These are phyloP conservation scores for Gymnarchus niloticus DNA, from an alignment of 2,113 vertebrate genomes.

Conservation along the genomic window DNA sequence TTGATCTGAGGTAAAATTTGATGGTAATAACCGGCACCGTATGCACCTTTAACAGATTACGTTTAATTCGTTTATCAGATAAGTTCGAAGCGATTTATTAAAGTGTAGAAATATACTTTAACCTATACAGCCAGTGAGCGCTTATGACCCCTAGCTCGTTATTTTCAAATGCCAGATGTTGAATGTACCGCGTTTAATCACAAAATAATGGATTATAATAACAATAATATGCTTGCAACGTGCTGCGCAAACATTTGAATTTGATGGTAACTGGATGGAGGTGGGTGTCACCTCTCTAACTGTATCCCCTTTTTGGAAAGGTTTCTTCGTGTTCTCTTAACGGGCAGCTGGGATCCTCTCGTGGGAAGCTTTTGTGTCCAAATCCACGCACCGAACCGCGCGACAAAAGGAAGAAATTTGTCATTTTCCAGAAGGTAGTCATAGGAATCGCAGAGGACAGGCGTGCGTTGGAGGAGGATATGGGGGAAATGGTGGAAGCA, in stretches of 20 bases:
- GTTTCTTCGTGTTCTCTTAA: not conserved
- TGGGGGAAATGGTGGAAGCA: slow-evolving; percentile 1
- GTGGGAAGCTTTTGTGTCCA: not conserved
- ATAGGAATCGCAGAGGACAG: not conserved
- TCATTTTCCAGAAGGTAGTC: not conserved
- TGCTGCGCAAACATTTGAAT: not conserved
- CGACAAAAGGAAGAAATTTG: not conserved
- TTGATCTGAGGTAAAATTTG: not conserved
- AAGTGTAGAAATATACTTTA: not conserved
- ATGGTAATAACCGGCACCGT: not conserved
- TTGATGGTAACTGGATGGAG: not conserved
- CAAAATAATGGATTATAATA: not conserved
- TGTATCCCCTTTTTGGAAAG: not conserved
- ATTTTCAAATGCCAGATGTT: not conserved
- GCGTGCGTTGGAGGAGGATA: slow-evolving; percentile 15
- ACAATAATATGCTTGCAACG: not conserved
- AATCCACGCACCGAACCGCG: not conserved
- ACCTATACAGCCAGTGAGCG: not conserved
- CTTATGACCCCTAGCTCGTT: not conserved
- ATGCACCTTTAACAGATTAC: not conserved
- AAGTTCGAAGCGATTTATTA: not conserved
- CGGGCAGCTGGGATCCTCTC: not conserved
- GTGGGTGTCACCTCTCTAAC: not conserved
- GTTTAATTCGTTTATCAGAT: not conserved
- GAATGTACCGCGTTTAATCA: not conserved